Evolutionary conservation across 2,888 invertebrate genomes (phyloP).

Genomic region (Drosophila subsilvestris): DNA sequence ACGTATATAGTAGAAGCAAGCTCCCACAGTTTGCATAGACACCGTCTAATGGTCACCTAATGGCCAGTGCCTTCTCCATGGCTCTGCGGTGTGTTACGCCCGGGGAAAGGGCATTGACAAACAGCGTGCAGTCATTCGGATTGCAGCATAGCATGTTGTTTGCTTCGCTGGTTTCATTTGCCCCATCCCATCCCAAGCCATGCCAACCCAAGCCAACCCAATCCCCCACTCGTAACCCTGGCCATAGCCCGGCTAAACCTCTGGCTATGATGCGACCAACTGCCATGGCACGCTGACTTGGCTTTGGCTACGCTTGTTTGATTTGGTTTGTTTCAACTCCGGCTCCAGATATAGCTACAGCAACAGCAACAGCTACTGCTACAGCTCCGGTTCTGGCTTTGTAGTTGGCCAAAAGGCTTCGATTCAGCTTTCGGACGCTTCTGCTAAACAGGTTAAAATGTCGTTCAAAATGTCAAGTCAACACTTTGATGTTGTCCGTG

Average conservation of each 20-base stretch:
- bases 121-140: constrained; percentile 68
- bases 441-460: constrained; percentile 80
- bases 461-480: constrained; percentile 81
- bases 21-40: not conserved
- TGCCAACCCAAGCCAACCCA: constrained; percentile 16
- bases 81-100: not conserved
- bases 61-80: not conserved
- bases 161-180: constrained; percentile 75
- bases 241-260: constrained; percentile 30
- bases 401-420: constrained; percentile 11
- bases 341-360: constrained; percentile 9
- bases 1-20: too few relatives aligned
- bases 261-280: constrained; percentile 65
- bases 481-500: constrained; percentile 81
- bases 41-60: not conserved
- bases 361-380: constrained; percentile 15
- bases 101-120: constrained; percentile 35
- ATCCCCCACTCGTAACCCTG: constrained; percentile 29
- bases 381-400: constrained; percentile 11
- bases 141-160: constrained; percentile 74
- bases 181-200: constrained; percentile 27
- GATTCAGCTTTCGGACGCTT: constrained; percentile 51
- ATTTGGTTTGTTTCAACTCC: constrained; percentile 55
- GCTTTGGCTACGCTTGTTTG: constrained; percentile 73
- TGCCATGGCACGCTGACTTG: constrained; percentile 69